phyloP scores from a whole-genome alignment of 1,140 invertebrate genomes.

The Drosophila cardini region DNA sequence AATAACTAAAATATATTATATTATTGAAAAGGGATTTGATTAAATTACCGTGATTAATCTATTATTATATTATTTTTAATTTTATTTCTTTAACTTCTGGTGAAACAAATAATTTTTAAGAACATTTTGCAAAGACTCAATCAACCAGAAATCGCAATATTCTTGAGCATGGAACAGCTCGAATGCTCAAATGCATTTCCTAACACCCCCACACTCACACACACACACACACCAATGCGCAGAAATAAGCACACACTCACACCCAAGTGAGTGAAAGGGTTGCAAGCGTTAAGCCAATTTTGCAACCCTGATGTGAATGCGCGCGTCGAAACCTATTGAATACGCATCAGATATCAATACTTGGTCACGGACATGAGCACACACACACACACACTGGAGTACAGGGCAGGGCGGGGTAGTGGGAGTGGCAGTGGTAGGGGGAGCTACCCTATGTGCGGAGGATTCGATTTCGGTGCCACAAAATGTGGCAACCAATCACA shows the following conservation, averaged over 20 bases:
- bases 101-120: too few relatives aligned
- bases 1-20: too few relatives aligned
- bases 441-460: conserved; percentile 36
- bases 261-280: conserved; percentile 55
- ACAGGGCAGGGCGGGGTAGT: not conserved
- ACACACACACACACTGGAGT: conserved; percentile 7
- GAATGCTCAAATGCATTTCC: not conserved
- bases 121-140: too few relatives aligned
- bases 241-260: not conserved
- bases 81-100: too few relatives aligned
- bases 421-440: conserved; percentile 16
- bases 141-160: too few relatives aligned
- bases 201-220: not conserved
- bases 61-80: too few relatives aligned
- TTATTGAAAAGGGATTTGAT: too few relatives aligned
- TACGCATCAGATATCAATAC: conserved; percentile 84
- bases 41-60: too few relatives aligned
- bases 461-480: conserved; percentile 74
- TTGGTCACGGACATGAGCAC: conserved; percentile 34
- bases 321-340: conserved; percentile 78
- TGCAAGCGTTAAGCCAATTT: conserved; percentile 47
- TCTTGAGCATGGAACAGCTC: not conserved
- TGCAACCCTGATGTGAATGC: conserved; percentile 69
- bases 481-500: conserved; percentile 63
- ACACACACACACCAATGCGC: not conserved